Evolutionary conservation across 1,140 invertebrate species (phyloP).

Genomic region (Drosophila hydei): DNA sequence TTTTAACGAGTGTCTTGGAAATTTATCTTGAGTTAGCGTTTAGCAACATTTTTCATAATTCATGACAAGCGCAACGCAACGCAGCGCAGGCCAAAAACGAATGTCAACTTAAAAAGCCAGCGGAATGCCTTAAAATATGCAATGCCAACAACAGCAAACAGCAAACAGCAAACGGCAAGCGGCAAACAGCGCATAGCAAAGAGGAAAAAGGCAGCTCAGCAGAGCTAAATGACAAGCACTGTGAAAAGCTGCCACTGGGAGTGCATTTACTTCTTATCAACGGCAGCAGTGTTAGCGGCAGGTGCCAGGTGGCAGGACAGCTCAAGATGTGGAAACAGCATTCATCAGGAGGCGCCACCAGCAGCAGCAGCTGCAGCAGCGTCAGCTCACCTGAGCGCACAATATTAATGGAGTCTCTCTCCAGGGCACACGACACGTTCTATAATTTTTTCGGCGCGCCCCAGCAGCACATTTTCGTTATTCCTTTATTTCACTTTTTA

Average conservation of each 20-base stretch:
- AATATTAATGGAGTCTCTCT: conserved; percentile 67
- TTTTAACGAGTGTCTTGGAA: conserved; percentile 27
- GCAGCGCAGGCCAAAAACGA: conserved; percentile 34
- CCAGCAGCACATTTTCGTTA: background rate
- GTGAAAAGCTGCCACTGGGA: conserved; percentile 53
- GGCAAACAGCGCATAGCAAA: conserved; percentile 1
- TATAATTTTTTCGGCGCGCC: conserved; percentile 41
- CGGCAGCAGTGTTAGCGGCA: conserved; percentile 12
- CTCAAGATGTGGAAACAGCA: conserved; percentile 38
- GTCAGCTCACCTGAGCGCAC: conserved; percentile 50
- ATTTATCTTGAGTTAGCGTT: conserved; percentile 34
- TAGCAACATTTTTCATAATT: conserved; percentile 48
- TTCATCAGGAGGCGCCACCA: conserved; percentile 35
- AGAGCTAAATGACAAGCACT: conserved; percentile 43
- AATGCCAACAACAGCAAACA: conserved; percentile 36
- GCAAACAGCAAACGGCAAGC: conserved; percentile 7
- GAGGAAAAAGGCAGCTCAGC: conserved; percentile 34
- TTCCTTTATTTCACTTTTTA: conserved; percentile 3
- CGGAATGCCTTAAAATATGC: conserved; percentile 45
- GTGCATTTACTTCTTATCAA: conserved; percentile 53
- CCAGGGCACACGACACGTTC: conserved; percentile 5
- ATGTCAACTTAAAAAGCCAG: conserved; percentile 51
- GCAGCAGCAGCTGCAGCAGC: conserved; percentile 2
- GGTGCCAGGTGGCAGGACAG: conserved; percentile 23
- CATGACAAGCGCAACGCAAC: conserved; percentile 34